Evolutionary conservation across 2,113 vertebrate genomes (phyloP).

Genomic region (Brachyhypopomus occidentalis): DNA sequence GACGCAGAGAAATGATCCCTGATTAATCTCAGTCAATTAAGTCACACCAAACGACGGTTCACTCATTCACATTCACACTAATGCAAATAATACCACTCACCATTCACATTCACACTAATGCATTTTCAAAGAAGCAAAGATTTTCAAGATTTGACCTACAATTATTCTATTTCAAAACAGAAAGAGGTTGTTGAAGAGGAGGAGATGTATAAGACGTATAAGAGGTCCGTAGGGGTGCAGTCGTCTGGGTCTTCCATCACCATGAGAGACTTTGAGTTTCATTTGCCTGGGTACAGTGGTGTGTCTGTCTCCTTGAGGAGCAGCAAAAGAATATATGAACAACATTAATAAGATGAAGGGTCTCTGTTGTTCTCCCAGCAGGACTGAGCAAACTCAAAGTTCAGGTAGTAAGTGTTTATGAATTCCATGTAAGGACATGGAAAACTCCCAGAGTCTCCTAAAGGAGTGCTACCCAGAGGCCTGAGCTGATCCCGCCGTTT

Average conservation of each 20-base stretch:
- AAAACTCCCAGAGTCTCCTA: slow-evolving; percentile 42
- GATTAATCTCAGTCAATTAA: too few relatives aligned
- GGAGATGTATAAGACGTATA: slow-evolving; percentile 37
- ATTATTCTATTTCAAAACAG: slow-evolving; percentile 53
- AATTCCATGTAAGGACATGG: slow-evolving; percentile 54
- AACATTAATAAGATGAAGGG: slow-evolving; percentile 40
- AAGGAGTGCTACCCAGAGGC: slow-evolving; percentile 31
- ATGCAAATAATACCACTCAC: background rate
- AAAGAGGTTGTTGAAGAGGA: slow-evolving; percentile 13
- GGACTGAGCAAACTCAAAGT: slow-evolving; percentile 54
- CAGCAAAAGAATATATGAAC: slow-evolving; percentile 51
- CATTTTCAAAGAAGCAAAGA: background rate
- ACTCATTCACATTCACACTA: slow-evolving; percentile 14
- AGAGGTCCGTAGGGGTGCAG: slow-evolving; percentile 11
- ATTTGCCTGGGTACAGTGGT: slow-evolving; percentile 41
- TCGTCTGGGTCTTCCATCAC: slow-evolving; percentile 34
- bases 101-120: background rate
- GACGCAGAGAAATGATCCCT: too few relatives aligned
- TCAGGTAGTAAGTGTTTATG: slow-evolving; percentile 61
- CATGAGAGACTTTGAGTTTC: slow-evolving; percentile 32
- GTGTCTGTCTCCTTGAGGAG: slow-evolving; percentile 12
- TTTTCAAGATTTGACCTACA: background rate
- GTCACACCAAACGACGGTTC: too few relatives aligned
- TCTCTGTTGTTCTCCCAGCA: slow-evolving; percentile 47
- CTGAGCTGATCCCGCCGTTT: slow-evolving; percentile 31